These are phyloP conservation scores for Haliaeetus leucogaster DNA, from an alignment of 2,113 vertebrate genomes.

Conservation along the genomic window DNA sequence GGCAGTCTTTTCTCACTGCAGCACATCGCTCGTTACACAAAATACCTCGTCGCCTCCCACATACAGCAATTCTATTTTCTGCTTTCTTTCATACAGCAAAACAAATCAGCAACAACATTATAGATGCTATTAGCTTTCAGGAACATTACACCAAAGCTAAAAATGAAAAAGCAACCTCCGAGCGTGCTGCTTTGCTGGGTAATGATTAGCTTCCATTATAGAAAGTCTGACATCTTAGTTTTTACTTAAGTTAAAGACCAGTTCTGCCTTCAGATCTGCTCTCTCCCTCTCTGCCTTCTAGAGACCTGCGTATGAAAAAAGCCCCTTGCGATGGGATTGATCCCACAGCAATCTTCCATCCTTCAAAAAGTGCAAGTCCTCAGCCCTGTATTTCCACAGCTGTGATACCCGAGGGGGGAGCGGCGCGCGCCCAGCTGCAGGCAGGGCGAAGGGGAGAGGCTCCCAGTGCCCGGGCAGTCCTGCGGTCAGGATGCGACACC, in stretches of 20 bases:
- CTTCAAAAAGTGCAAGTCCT: neutral
- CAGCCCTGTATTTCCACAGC: neutral
- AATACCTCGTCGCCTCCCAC: slow-evolving; percentile 30
- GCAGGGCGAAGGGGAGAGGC: neutral
- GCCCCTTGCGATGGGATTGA: neutral
- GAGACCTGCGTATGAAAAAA: neutral
- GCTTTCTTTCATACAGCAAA: slow-evolving; percentile 31
- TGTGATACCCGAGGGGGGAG: fast-evolving
- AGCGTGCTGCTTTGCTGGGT: neutral
- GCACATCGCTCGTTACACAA: neutral
- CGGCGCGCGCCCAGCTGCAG: fast-evolving
- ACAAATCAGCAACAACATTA: slow-evolving; percentile 20
- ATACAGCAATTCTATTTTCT: slow-evolving; percentile 34
- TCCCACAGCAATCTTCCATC: neutral
- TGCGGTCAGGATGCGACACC: fast-evolving
- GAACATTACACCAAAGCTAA: slow-evolving; percentile 16
- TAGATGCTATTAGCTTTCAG: slow-evolving; percentile 26
- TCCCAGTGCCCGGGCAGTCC: neutral
- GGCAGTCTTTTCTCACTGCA: neutral
- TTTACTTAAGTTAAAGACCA: neutral
- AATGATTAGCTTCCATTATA: neutral
- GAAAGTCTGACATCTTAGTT: neutral
- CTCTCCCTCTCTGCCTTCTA: neutral
- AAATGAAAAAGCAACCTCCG: neutral
- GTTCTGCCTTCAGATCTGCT: neutral